phyloP scores from a whole-genome alignment of 2,888 invertebrate species.

The Drosophila greeni region DNA sequence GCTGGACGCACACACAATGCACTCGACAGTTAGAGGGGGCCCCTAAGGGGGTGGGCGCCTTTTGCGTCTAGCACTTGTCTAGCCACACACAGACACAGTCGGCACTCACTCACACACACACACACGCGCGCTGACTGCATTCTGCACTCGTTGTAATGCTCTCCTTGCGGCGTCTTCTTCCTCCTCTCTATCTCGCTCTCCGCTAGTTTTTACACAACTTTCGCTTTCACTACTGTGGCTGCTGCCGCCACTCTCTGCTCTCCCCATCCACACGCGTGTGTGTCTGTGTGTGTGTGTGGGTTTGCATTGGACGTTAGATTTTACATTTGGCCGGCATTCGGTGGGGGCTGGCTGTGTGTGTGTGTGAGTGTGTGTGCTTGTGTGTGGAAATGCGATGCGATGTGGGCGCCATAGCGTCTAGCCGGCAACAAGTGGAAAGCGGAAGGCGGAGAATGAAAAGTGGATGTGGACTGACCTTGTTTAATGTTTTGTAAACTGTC shows the following conservation, averaged over 20 bases:
- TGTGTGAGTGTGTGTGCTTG: slow-evolving; percentile 20
- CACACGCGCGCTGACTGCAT: slow-evolving; percentile 15
- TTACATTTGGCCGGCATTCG: slow-evolving; percentile 69
- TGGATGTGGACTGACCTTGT: slow-evolving; percentile 44
- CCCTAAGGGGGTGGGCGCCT: background rate
- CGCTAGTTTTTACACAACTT: slow-evolving; percentile 71
- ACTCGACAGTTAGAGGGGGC: slow-evolving; percentile 1
- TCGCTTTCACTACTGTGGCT: slow-evolving; percentile 53
- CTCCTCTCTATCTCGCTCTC: slow-evolving; percentile 41
- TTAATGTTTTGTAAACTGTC: slow-evolving; percentile 44
- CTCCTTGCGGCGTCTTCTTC: slow-evolving; percentile 33
- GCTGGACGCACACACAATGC: slow-evolving; percentile 21
- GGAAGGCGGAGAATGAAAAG: background rate
- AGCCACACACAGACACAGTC: slow-evolving; percentile 44
- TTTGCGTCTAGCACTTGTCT: slow-evolving; percentile 65
- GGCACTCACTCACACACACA: slow-evolving; percentile 24
- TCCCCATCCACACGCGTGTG: slow-evolving; percentile 1
- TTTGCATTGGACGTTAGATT: slow-evolving; percentile 60
- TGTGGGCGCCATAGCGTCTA: slow-evolving; percentile 45
- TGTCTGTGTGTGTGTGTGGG: slow-evolving; percentile 10
- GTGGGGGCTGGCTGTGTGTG: slow-evolving; percentile 20
- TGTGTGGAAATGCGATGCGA: slow-evolving; percentile 21
- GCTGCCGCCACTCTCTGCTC: slow-evolving; percentile 13
- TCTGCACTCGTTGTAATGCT: slow-evolving; percentile 52
- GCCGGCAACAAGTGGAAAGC: slow-evolving; percentile 45